Evolutionary conservation across 2,888 invertebrate species (phyloP), one percentile per base, ranked within the genome.

Genomic region (Ectemnius continuus): DNA sequence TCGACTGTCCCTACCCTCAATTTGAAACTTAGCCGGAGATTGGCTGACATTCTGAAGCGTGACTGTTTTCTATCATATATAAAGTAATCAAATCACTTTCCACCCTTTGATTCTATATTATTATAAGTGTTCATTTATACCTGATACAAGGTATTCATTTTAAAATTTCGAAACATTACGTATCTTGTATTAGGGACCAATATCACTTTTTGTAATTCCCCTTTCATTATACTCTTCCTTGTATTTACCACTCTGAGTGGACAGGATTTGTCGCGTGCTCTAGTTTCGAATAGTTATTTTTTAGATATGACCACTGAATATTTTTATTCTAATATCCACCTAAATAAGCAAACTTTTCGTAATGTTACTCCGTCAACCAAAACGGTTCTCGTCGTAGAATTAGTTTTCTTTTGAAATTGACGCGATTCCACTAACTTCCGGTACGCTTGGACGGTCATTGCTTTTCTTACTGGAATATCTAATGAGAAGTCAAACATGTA

Each of bases 81-180:
- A 16, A 28, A 16, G 36, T 6, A 36, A 46, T 45, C 14, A 57
- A 28, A 13, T 16, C 18, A 57, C 20, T 36, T 52, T 20, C 2
- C n/a, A 52, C 23, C 56, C 26, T 62, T 56, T 46, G 46, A 18
- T 28, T 5, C 52, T 16, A 14, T 16, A 14, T 52, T 52, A 52
- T 61, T 57, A 28, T 5, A 52, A 6, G 57, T 66, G 8, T 8
- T 6, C 5, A 11, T 6, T 11, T 36, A 36, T 81, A 91, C 91
- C 85, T 88, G 87, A 70, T 91, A 91, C 1, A 79, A 72, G 66
- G 81, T 80, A 36, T 87, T 84, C 16, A 85, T 46, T 75, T 89
- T 76, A 75, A 88, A 92, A 80, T 92, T 91, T 20, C 80, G 73
- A 83, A 92, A 92, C 48, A 85, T 74, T 13, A 92, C 78, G 64